Base-by-base conservation (phyloP, 2,113 vertebrate species). In the Rhinichthys klamathensis region DNA sequence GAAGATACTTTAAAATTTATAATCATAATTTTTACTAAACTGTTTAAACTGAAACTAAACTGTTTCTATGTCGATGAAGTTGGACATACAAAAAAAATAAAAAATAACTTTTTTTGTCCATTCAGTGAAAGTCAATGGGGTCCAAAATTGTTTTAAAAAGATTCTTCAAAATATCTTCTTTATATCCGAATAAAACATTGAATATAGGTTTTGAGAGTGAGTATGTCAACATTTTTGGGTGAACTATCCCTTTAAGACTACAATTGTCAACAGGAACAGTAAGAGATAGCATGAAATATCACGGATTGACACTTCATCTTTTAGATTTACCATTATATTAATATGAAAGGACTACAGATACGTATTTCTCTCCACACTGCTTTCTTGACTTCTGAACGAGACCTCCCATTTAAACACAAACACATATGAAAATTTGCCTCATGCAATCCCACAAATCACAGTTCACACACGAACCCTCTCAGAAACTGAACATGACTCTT, bases 331-430 rank as follows among this genome's bases (percentile, higher is more conserved):
- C 4, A 13, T 23, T 27, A 63, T 6, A 13, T 25, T 63, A 63
- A 63, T 27, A 11, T 63, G 23, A 25, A 63, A 27, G n/a, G 18
- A 23, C 63, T 67, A 3, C 27, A 32, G 13, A 41, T 44, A 44
- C 4, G 23, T n/a, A 41, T 72, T n/a, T 44, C 23, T 25, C 60
- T 72, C 21, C 38, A 72, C 69, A 11, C 38, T 44, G 70, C 70
- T 44, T 15, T 46, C 67, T 73, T 56, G 54, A 56, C n/a, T 44
- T 44, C 18, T 60, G 58, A 80, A 58, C 6, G 1, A 25, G 23
- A 61, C 32, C 56, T 44, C 58, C 58, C 78, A 80, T 80, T 80
- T 80, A 80, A 80, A 80, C 51, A 80, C 58, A 80, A 80, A 63
- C 77, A 80, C 78, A 80, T 80, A 60, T 46, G 23, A 80, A 80